Percentiles rank a stretch among this genome's conserved stretches.
phyloP scores from a whole-genome alignment of 2,113 vertebrate genomes.

The Grus americana region DNA sequence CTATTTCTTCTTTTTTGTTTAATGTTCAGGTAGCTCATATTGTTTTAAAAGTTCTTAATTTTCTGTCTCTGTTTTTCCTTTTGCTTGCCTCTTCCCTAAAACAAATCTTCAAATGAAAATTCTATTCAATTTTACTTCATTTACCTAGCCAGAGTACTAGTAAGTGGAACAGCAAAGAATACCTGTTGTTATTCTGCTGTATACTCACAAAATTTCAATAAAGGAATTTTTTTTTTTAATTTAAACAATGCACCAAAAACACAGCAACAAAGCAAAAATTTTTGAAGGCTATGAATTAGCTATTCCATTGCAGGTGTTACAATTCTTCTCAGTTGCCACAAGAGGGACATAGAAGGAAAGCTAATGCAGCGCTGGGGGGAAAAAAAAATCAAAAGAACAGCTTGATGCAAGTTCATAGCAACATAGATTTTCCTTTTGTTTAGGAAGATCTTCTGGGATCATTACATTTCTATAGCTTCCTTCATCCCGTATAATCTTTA shows the following conservation, averaged over 20 bases:
- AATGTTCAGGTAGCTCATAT: neutral
- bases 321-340: neutral
- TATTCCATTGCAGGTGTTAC: neutral
- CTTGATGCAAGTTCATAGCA: neutral
- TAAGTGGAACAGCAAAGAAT: neutral
- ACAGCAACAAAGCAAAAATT: neutral
- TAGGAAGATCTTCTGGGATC: neutral
- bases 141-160: neutral
- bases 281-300: neutral
- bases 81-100: neutral
- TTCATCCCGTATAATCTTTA: neutral
- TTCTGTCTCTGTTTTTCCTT: neutral
- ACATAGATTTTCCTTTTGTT: neutral
- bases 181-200: neutral
- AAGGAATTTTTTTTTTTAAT: neutral
- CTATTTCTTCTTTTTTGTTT: neutral
- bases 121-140: neutral
- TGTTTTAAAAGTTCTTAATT: neutral
- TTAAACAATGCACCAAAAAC: neutral
- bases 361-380: neutral
- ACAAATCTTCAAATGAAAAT: neutral
- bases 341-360: slow-evolving; percentile 61
- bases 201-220: neutral
- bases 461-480: neutral
- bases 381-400: neutral